These are phyloP conservation scores for Laticauda laticaudata DNA, from an alignment of 2,113 vertebrate species.

Conservation along the genomic window DNA sequence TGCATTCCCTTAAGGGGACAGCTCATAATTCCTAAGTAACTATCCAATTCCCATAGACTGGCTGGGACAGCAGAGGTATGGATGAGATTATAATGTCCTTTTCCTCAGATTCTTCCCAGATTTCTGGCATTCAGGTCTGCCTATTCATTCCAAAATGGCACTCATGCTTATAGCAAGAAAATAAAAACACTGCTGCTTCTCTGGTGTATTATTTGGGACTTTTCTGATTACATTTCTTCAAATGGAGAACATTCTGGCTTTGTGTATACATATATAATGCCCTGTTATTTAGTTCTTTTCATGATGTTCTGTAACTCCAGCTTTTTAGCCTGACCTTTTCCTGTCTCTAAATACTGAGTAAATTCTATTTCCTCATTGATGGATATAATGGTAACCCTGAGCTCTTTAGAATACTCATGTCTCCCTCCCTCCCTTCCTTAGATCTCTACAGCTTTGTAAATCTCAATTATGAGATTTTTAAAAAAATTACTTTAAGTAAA, in stretches of 20 bases:
- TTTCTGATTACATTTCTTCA: conserved; percentile 27
- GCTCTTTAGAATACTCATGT: conserved; percentile 10
- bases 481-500: neutral
- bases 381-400: conserved; percentile 28
- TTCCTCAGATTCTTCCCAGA: neutral
- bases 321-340: conserved; percentile 44
- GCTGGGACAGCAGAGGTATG: too few species aligned
- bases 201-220: neutral
- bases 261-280: conserved; percentile 6
- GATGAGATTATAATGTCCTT: neutral
- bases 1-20: too few species aligned
- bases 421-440: neutral
- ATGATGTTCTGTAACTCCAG: neutral
- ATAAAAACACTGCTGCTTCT: neutral
- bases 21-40: too few species aligned
- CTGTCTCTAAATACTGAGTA: conserved; percentile 12
- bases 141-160: neutral
- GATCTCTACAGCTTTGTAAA: neutral
- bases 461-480: neutral
- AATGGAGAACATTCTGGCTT: conserved; percentile 20
- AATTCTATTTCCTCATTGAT: conserved; percentile 8
- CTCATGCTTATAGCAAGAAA: neutral
- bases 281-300: conserved; percentile 7
- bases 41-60: too few species aligned
- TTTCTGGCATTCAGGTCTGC: neutral